Evolutionary conservation across 2,797 vertebrate genomes (phyloP).

Genomic region (Hoplostethus mediterraneus): DNA sequence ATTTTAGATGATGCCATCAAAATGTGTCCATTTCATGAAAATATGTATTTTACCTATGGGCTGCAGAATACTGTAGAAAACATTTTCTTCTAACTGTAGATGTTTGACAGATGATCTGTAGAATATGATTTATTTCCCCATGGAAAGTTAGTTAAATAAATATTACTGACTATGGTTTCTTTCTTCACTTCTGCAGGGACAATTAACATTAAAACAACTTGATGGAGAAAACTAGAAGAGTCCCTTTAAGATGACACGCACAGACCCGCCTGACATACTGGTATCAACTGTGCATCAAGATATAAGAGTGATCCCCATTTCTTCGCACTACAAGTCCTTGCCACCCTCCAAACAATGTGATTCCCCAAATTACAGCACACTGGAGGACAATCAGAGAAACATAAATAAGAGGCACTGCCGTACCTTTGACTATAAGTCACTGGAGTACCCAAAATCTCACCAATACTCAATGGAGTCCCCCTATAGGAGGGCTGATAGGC

Average conservation of each 20-base stretch:
- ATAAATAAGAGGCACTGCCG: constrained; percentile 93
- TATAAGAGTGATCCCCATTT: constrained; percentile 90
- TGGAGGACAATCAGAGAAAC: constrained; percentile 84
- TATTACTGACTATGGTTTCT: constrained; percentile 44
- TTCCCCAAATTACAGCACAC: constrained; percentile 82
- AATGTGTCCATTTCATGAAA: too few species aligned
- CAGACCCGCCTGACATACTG: constrained; percentile 95
- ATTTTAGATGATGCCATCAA: too few species aligned
- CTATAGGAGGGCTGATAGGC: constrained; percentile 81
- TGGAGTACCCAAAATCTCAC: constrained; percentile 85
- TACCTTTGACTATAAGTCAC: constrained; percentile 90
- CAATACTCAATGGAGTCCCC: constrained; percentile 85
- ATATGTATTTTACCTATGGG: too few species aligned
- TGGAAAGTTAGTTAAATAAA: constrained; percentile 12
- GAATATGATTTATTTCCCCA: not conserved
- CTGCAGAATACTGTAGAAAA: not conserved
- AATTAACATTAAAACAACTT: constrained; percentile 85
- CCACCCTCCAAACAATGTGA: constrained; percentile 90
- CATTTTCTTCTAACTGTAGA: not conserved
- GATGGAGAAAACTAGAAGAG: constrained; percentile 87
- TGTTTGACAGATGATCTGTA: not conserved
- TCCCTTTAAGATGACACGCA: constrained; percentile 98
- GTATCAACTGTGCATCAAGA: constrained; percentile 94
- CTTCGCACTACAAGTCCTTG: constrained; percentile 78
- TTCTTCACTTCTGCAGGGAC: constrained; percentile 71